A percentile compares a stretch with the other conserved stretches of the same genome.
phyloP scores from a whole-genome alignment of 2,797 vertebrate genomes.

The Mormyrops boulengeri region DNA sequence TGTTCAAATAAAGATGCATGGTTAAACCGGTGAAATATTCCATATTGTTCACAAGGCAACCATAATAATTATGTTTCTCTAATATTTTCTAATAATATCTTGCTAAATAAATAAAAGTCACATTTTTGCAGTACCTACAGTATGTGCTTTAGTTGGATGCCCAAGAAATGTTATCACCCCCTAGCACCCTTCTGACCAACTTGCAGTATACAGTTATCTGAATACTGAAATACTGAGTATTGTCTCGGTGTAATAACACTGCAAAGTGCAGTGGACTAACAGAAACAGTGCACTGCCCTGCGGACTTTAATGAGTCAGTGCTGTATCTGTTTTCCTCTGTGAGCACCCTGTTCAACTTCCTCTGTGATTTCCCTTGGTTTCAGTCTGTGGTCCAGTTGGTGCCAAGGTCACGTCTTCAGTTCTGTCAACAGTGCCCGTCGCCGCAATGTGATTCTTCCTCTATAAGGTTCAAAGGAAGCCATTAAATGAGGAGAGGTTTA shows the following conservation, averaged over 20 bases:
- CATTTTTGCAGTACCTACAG: neutral
- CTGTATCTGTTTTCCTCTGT: neutral
- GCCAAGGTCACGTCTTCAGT: neutral
- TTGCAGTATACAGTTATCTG: neutral
- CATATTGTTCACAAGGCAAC: neutral
- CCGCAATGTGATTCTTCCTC: constrained; percentile 8
- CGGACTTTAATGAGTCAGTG: neutral
- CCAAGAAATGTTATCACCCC: neutral
- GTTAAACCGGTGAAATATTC: neutral
- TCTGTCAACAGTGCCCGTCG: neutral
- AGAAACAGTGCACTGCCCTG: neutral
- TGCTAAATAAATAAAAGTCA: neutral
- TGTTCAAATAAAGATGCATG: neutral
- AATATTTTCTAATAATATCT: neutral
- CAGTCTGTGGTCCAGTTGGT: constrained; percentile 20
- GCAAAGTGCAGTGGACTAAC: neutral
- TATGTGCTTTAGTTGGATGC: neutral
- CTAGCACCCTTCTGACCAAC: neutral
- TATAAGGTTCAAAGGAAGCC: neutral
- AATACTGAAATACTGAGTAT: neutral
- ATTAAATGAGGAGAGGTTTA: constrained; percentile 18
- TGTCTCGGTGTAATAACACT: neutral
- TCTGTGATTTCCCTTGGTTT: neutral
- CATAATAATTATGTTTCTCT: neutral
- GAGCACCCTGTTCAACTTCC: neutral